Conservation (phyloP, 2,797 vertebrate species). For the Limnodromus scolopaceus region DNA sequence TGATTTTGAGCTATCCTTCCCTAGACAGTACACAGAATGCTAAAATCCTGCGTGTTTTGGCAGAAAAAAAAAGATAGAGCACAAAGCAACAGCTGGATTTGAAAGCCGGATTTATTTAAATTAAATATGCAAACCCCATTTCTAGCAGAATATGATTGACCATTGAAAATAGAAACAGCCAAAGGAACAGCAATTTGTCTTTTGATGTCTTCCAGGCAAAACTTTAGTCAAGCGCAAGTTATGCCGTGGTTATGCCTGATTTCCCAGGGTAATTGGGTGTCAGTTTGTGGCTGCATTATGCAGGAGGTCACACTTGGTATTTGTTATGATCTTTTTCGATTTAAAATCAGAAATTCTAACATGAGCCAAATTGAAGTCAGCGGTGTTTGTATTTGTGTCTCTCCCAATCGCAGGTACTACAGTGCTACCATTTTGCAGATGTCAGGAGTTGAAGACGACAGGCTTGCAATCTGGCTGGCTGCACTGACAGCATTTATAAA, state of each 20-base stretch:
- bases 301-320: not conserved
- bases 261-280: not conserved
- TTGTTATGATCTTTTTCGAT: not conserved
- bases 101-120: not conserved
- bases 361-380: not conserved
- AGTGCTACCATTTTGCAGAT: slow-evolving; percentile 99
- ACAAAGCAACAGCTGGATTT: not conserved
- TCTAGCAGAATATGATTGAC: not conserved
- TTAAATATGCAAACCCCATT: not conserved
- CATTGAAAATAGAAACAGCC: not conserved
- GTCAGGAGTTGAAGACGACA: slow-evolving; percentile 94
- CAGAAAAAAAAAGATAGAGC: not conserved
- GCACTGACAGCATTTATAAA: slow-evolving; percentile 94
- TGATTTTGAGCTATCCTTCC: not conserved
- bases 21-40: not conserved
- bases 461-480: slow-evolving; percentile 94
- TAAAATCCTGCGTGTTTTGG: not conserved
- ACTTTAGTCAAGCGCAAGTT: not conserved
- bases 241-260: not conserved
- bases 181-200: not conserved
- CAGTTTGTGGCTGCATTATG: not conserved
- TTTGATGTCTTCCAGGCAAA: not conserved
- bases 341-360: not conserved
- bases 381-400: not conserved
- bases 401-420: slow-evolving; percentile 88